Percentiles rank a stretch among this genome's conserved stretches.
These are phyloP conservation scores for Platycercus adscitus DNA, from an alignment of 2,113 vertebrate genomes.

Conservation along the genomic window DNA sequence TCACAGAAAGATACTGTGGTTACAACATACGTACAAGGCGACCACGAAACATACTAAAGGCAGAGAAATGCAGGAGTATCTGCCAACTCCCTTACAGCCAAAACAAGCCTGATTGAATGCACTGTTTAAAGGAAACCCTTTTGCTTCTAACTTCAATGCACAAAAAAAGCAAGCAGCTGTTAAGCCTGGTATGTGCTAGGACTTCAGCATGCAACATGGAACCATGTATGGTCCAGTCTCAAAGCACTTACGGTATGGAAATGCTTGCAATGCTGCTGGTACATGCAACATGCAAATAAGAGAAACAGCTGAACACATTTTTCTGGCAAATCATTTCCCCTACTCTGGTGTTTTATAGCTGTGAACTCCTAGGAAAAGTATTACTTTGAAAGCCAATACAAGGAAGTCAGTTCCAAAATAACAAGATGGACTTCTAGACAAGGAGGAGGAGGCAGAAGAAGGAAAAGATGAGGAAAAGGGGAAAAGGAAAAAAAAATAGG, in stretches of 20 bases:
- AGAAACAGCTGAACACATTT: not conserved
- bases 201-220: not conserved
- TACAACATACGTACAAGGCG: not conserved
- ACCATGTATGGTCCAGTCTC: not conserved
- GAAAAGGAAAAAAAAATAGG: accelerated
- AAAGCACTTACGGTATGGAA: not conserved
- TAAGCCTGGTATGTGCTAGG: not conserved
- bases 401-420: not conserved
- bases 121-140: not conserved
- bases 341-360: not conserved
- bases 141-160: not conserved
- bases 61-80: not conserved
- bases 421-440: not conserved
- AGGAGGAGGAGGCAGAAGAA: not conserved
- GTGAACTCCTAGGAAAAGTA: not conserved
- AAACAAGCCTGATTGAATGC: not conserved
- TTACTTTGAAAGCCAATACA: not conserved
- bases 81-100: not conserved
- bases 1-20: not conserved
- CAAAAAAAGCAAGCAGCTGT: not conserved
- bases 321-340: not conserved
- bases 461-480: not conserved
- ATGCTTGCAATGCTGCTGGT: not conserved
- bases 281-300: not conserved
- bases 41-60: not conserved